Percentiles rank a stretch among this genome's conserved stretches.
Conservation (phyloP, 2,797 vertebrate species). For the Coluber constrictor region DNA sequence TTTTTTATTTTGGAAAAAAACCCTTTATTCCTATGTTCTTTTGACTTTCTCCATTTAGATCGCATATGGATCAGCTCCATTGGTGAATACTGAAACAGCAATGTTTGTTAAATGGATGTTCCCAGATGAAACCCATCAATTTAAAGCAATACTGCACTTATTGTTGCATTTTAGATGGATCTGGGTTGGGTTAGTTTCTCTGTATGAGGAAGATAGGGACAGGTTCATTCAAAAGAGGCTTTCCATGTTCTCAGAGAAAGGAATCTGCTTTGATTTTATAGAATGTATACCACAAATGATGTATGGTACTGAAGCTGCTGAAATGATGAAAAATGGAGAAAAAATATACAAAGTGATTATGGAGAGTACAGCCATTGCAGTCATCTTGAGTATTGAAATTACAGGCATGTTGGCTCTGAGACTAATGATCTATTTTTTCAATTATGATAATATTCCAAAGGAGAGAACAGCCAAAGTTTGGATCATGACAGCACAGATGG, state of each 20-base stretch:
- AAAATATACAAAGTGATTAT: background rate
- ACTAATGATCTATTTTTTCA: background rate
- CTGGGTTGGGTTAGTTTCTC: background rate
- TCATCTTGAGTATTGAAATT: background rate
- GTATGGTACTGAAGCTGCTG: background rate
- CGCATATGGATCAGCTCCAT: background rate
- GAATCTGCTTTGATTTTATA: background rate
- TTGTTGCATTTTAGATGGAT: background rate
- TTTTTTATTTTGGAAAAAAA: background rate
- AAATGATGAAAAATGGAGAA: fast-evolving
- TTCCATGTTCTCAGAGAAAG: background rate
- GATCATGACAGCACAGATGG: background rate
- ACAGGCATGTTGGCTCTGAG: background rate
- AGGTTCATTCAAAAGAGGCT: background rate
- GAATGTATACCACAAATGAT: background rate
- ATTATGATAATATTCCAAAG: background rate
- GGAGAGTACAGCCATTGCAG: background rate
- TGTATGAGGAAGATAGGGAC: background rate
- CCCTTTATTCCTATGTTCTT: background rate
- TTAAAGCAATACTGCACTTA: background rate
- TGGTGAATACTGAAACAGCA: background rate
- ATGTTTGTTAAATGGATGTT: background rate
- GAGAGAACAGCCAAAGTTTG: background rate
- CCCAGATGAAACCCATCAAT: background rate
- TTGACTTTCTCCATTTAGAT: background rate